Percentiles rank a stretch among this genome's conserved stretches.
These are phyloP conservation scores for Ramphastos sulfuratus DNA, from an alignment of 2,113 vertebrate species.

Conservation along the genomic window DNA sequence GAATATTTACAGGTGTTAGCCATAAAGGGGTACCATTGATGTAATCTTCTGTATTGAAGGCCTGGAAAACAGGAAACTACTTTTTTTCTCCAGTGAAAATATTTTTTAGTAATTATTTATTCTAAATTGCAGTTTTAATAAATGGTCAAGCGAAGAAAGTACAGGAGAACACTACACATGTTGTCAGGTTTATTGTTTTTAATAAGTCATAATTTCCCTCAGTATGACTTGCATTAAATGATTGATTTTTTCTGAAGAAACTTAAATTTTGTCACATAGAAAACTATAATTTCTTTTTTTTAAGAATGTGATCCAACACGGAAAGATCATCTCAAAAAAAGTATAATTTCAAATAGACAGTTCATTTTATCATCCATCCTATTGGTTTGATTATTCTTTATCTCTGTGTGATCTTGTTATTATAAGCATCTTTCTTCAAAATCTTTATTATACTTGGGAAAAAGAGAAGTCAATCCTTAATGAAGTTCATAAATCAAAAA, in stretches of 20 bases:
- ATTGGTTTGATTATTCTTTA: not conserved
- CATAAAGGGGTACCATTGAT: not conserved
- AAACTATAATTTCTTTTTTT: not conserved
- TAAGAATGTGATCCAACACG: not conserved
- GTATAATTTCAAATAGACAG: not conserved
- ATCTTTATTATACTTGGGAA: not conserved
- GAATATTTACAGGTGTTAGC: not conserved
- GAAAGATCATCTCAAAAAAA: not conserved
- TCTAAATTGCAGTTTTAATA: not conserved
- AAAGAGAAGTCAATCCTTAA: not conserved
- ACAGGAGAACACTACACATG: rapidly evolving
- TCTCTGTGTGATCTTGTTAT: not conserved
- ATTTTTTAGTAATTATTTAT: not conserved
- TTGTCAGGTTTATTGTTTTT: not conserved
- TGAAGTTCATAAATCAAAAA: not conserved
- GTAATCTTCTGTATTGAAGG: not conserved
- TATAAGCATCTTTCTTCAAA: not conserved
- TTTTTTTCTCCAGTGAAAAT: not conserved
- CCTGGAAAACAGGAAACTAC: not conserved
- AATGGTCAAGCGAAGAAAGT: not conserved
- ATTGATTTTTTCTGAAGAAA: not conserved
- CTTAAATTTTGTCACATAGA: not conserved
- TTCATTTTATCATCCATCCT: not conserved
- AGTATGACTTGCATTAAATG: not conserved
- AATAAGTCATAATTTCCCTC: not conserved